phyloP scores from a whole-genome alignment of 2,888 invertebrate species.

The Agrenia bidenticulata region DNA sequence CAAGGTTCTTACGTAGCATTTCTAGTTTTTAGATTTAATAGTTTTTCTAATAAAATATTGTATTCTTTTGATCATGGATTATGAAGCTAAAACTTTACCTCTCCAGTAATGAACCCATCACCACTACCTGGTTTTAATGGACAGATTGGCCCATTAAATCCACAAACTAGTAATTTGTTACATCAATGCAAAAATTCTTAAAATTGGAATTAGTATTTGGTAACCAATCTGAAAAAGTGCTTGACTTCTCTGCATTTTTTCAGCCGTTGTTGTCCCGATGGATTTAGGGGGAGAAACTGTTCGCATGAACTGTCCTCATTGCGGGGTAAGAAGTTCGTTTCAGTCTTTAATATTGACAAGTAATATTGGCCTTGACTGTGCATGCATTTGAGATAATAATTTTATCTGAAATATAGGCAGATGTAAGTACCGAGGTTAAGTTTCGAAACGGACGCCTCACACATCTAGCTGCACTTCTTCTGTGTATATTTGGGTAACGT shows the following conservation, averaged over 20 bases:
- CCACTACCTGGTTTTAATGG: neutral
- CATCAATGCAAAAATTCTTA: neutral
- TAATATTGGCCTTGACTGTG: too few species aligned
- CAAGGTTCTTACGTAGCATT: too few species aligned
- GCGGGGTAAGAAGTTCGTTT: neutral
- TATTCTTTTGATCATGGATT: too few species aligned
- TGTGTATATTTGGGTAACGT: slow-evolving; percentile 4
- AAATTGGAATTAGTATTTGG: too few species aligned
- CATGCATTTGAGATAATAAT: too few species aligned
- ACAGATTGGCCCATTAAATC: neutral
- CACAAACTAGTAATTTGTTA: neutral
- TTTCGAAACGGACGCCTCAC: neutral
- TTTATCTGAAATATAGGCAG: neutral
- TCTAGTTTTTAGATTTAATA: too few species aligned
- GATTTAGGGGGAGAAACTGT: neutral
- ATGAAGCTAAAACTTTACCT: too few species aligned
- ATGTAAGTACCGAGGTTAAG: slow-evolving; percentile 1
- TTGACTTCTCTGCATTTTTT: too few species aligned
- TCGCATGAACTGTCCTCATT: slow-evolving; percentile 5
- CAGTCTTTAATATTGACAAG: too few species aligned
- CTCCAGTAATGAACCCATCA: too few species aligned
- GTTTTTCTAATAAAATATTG: too few species aligned
- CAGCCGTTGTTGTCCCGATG: neutral
- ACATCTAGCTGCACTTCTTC: neutral
- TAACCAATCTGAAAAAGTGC: too few species aligned